Conservation (phyloP, 1,140 invertebrate species). For the Agrilus planipennis region DNA sequence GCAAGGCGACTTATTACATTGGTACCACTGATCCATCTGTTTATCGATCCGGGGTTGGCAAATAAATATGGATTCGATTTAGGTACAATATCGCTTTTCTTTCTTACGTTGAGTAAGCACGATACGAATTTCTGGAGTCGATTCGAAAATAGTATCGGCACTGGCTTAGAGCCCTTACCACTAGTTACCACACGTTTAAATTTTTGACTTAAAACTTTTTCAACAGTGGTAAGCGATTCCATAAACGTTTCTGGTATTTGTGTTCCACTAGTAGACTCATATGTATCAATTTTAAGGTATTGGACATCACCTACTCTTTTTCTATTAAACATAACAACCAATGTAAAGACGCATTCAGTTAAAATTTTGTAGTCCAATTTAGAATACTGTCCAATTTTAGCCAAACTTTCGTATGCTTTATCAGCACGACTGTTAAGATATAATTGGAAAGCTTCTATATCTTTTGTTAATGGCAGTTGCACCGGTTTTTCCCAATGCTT, state of each 20-base stretch:
- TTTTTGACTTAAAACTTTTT: constrained; percentile 8
- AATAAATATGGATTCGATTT: constrained; percentile 8
- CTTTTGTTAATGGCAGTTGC: constrained; percentile 3
- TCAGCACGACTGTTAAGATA: constrained; percentile 1
- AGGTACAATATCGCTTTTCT: not conserved
- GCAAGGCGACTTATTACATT: constrained; percentile 5
- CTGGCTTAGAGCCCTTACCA: constrained; percentile 9
- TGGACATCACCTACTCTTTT: constrained; percentile 7
- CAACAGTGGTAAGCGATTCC: constrained; percentile 3
- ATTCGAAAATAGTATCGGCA: constrained; percentile 8
- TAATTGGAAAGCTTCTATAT: constrained; percentile 3
- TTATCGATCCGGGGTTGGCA: no score
- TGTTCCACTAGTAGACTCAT: constrained; percentile 9
- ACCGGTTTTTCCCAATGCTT: constrained; percentile 6
- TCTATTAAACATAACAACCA: constrained; percentile 8
- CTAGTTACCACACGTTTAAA: constrained; percentile 10
- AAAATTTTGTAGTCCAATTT: constrained; percentile 8
- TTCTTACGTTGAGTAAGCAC: no score
- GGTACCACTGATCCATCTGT: no score
- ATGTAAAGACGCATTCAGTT: constrained; percentile 9
- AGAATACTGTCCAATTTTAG: not conserved
- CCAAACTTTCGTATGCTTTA: constrained; percentile 2
- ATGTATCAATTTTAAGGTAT: constrained; percentile 7
- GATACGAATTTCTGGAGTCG: constrained; percentile 5
- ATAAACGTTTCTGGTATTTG: constrained; percentile 9